Evolutionary conservation across 1,140 invertebrate species (phyloP).

Genomic region (Aphidius gifuensis): DNA sequence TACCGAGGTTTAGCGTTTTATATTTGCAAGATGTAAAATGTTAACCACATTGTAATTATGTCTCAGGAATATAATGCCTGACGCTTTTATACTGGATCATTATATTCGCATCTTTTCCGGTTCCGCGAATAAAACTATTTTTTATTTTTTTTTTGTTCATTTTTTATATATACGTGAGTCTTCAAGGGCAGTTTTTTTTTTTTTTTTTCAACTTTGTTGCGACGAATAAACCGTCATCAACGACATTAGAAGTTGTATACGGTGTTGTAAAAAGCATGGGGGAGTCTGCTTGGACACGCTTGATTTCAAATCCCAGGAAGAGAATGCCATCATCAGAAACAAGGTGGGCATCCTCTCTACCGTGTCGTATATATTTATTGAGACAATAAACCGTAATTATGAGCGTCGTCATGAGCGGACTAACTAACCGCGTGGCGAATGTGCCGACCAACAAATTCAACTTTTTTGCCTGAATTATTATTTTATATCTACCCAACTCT

Average conservation of each 20-base stretch:
- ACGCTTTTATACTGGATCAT: constrained; percentile 23
- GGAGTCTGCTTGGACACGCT: constrained; percentile 13
- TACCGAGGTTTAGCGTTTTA: too few species aligned
- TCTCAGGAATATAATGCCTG: not conserved
- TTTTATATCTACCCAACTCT: not conserved
- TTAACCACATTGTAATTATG: constrained; percentile 1
- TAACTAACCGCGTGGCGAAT: constrained; percentile 32
- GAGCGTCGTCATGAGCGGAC: constrained; percentile 30
- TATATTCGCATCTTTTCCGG: constrained; percentile 33
- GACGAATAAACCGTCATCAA: constrained; percentile 22
- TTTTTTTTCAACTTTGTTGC: too few species aligned
- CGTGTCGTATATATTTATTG: constrained; percentile 48
- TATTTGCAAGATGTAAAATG: too few species aligned
- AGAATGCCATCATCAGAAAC: constrained; percentile 8
- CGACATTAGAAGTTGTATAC: constrained; percentile 29
- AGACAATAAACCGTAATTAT: constrained; percentile 51
- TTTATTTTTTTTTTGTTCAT: not conserved
- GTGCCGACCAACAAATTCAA: constrained; percentile 13
- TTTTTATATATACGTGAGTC: not conserved
- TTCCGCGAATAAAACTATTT: constrained; percentile 26
- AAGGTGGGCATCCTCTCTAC: not conserved
- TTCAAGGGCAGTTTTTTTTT: too few species aligned
- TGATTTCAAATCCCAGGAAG: constrained; percentile 47
- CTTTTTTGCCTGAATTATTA: constrained; percentile 12
- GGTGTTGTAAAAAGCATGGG: not conserved